phyloP scores from a whole-genome alignment of 2,797 vertebrate genomes.

The Sebastes goodei region DNA sequence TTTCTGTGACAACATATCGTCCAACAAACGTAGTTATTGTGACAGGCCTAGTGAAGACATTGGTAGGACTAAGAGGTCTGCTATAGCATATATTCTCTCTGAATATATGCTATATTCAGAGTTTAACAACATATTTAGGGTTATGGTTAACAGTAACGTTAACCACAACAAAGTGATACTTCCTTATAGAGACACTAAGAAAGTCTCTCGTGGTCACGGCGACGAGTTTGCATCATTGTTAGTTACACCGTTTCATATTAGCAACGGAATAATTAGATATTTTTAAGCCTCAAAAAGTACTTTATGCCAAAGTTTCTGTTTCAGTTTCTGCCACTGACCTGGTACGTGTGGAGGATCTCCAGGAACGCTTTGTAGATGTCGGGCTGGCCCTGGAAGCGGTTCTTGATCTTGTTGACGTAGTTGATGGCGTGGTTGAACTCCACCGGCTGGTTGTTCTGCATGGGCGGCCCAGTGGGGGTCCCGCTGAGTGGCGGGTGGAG shows the following conservation, averaged over 20 bases:
- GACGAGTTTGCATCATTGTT: neutral
- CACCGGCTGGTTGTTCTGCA: conserved; percentile 99
- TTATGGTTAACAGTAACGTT: too few species aligned
- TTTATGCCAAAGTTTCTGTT: neutral
- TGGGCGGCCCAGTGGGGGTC: conserved; percentile 89
- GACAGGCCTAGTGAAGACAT: neutral
- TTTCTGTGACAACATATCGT: neutral
- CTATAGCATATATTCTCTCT: too few species aligned
- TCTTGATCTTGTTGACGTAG: conserved; percentile 99
- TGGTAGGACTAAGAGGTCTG: too few species aligned
- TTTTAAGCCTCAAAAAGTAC: neutral
- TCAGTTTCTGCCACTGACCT: conserved; percentile 77
- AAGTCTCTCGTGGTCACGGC: neutral
- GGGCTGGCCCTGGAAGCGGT: conserved; percentile 98
- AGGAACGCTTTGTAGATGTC: conserved; percentile 99
- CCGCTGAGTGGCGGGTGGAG: conserved; percentile 92
- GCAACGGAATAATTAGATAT: neutral
- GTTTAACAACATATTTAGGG: neutral
- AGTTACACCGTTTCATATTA: neutral
- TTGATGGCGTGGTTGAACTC: conserved; percentile 99
- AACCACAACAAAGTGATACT: neutral
- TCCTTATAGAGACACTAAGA: neutral
- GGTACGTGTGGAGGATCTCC: conserved; percentile 98
- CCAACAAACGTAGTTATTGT: too few species aligned
- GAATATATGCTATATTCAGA: neutral